Conservation (phyloP, 2,888 invertebrate genomes). For the Polia nebulosa region DNA sequence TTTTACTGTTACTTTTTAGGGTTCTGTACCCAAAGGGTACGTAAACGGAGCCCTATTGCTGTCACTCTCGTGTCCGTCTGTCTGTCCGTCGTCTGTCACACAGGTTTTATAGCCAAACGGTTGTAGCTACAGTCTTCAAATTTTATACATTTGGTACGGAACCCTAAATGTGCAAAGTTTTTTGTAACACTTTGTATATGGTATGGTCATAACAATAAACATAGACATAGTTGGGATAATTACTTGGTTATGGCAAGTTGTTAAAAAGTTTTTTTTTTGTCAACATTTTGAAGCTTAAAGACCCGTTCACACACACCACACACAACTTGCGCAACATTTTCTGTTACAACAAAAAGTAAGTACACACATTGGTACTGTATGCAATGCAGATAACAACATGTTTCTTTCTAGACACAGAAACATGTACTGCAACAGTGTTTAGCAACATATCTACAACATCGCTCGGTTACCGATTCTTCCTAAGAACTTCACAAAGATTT, state of each 20-base stretch:
- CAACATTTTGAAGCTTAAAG: slow-evolving; percentile 15
- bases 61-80: too few species aligned
- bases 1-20: slow-evolving; percentile 44
- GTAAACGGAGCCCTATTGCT: too few species aligned
- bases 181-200: slow-evolving; percentile 19
- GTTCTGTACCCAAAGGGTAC: too few species aligned
- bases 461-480: too few species aligned
- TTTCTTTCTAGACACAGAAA: neutral
- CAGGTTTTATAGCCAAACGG: too few species aligned
- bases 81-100: too few species aligned
- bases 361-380: neutral
- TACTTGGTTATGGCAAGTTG: slow-evolving; percentile 22
- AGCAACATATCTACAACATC: neutral
- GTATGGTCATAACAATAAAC: slow-evolving; percentile 48
- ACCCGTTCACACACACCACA: neutral
- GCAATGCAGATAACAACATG: neutral
- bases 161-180: too few species aligned
- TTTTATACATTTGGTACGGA: too few species aligned
- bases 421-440: slow-evolving; percentile 7
- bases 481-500: neutral
- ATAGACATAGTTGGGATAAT: slow-evolving; percentile 36
- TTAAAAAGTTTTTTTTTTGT: slow-evolving; percentile 14
- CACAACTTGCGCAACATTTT: neutral
- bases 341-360: neutral
- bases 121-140: too few species aligned